Evolutionary conservation across 2,113 vertebrate genomes (phyloP).

Genomic region (Cepphus grylle): DNA sequence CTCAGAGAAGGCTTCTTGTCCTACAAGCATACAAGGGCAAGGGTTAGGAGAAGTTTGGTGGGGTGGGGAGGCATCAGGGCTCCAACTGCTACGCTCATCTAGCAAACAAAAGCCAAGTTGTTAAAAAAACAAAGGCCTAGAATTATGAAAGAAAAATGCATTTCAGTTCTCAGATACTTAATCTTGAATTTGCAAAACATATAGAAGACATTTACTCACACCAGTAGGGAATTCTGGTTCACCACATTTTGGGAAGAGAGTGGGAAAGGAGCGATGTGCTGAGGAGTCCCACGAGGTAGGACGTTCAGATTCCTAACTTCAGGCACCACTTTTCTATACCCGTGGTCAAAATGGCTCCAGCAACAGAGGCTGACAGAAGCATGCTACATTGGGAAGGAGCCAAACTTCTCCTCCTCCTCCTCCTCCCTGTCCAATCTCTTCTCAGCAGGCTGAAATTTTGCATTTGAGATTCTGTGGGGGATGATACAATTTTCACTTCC

Average conservation of each 20-base stretch:
- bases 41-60: not conserved
- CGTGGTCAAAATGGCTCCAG: slow-evolving; percentile 30
- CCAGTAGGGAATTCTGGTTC: not conserved
- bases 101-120: not conserved
- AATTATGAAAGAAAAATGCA: not conserved
- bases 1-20: not conserved
- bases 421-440: slow-evolving; percentile 23
- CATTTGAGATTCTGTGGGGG: slow-evolving; percentile 30
- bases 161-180: not conserved
- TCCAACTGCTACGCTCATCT: not conserved
- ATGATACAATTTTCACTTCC: slow-evolving; percentile 38
- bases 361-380: not conserved
- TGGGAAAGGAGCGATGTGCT: accelerated
- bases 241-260: not conserved
- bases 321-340: not conserved
- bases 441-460: not conserved
- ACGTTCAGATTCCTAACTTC: not conserved
- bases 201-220: not conserved
- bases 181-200: not conserved
- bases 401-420: slow-evolving; percentile 22
- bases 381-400: not conserved
- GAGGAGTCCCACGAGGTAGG: not conserved
- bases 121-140: not conserved
- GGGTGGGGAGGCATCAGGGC: not conserved
- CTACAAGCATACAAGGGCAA: not conserved